Evolutionary conservation across 2,797 vertebrate species (phyloP).

Genomic region (Falco naumanni): DNA sequence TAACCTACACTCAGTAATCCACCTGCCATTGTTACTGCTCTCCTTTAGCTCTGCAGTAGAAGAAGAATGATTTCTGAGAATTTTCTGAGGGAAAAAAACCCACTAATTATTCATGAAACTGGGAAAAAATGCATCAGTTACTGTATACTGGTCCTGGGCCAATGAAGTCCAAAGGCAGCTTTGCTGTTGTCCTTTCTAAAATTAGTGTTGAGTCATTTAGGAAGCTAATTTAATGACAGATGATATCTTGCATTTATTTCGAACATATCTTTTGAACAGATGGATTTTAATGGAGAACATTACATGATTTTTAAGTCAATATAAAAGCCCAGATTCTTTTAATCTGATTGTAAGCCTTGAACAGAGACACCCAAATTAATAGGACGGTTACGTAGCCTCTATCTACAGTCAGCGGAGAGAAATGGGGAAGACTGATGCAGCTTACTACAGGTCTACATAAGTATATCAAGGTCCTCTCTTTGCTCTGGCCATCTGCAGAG

Average conservation of each 20-base stretch:
- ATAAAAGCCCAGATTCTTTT: slow-evolving; percentile 10
- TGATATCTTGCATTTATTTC: background rate
- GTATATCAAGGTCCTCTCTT: background rate
- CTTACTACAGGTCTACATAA: background rate
- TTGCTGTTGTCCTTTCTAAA: background rate
- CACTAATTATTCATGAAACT: background rate
- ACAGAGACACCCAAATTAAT: slow-evolving; percentile 3
- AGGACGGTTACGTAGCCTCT: background rate
- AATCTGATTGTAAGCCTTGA: background rate
- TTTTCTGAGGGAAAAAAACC: background rate
- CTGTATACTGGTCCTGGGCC: background rate
- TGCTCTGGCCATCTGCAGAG: background rate
- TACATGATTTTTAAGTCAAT: slow-evolving; percentile 3
- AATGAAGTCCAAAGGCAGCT: background rate
- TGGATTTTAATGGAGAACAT: background rate
- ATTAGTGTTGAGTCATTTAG: background rate
- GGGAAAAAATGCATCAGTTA: background rate
- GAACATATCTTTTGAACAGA: background rate
- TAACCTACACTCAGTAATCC: background rate
- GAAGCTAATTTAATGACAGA: slow-evolving; percentile 5
- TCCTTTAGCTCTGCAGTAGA: background rate
- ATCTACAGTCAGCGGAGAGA: background rate
- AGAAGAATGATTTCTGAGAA: background rate
- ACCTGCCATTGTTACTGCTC: background rate
- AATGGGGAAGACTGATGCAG: background rate